phyloP scores from a whole-genome alignment of 1,140 invertebrate genomes.

The Aphis craccivora region DNA sequence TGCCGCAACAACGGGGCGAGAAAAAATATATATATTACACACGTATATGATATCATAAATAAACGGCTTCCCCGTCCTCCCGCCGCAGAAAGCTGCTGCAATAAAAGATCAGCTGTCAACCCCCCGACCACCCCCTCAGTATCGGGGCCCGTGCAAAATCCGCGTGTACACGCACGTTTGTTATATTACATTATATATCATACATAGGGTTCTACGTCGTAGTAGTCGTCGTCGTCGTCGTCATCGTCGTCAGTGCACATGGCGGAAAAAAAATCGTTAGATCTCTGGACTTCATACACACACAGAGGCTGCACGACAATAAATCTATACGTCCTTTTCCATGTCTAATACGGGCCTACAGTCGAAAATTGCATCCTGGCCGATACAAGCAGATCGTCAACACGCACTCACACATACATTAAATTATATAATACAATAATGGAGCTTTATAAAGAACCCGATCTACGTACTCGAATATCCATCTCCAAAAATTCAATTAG shows the following conservation, averaged over 20 bases:
- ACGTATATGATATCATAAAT: conserved; percentile 53
- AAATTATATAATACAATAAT: not conserved
- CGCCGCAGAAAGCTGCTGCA: conserved; percentile 49
- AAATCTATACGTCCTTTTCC: conserved; percentile 32
- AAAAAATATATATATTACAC: conserved; percentile 45
- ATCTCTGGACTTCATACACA: conserved; percentile 24
- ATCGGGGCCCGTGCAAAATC: conserved; percentile 28
- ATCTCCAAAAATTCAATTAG: not conserved
- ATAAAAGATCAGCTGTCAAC: conserved; percentile 57
- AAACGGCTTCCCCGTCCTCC: conserved; percentile 39
- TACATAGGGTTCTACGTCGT: not conserved
- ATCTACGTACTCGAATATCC: not conserved
- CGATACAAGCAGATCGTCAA: not conserved
- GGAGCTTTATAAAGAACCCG: too few relatives aligned
- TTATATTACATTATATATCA: not conserved
- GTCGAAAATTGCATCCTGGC: not conserved
- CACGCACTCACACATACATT: not conserved
- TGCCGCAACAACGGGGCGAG: conserved; percentile 46
- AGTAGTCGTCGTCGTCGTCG: not conserved
- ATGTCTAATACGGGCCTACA: conserved; percentile 5
- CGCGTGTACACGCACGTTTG: not conserved
- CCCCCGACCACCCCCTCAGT: not conserved
- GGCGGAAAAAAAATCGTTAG: conserved; percentile 51
- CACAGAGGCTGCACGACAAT: not conserved
- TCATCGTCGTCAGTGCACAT: not conserved